phyloP scores from a whole-genome alignment of 2,888 invertebrate genomes.

The Megastigmus dorsalis region DNA sequence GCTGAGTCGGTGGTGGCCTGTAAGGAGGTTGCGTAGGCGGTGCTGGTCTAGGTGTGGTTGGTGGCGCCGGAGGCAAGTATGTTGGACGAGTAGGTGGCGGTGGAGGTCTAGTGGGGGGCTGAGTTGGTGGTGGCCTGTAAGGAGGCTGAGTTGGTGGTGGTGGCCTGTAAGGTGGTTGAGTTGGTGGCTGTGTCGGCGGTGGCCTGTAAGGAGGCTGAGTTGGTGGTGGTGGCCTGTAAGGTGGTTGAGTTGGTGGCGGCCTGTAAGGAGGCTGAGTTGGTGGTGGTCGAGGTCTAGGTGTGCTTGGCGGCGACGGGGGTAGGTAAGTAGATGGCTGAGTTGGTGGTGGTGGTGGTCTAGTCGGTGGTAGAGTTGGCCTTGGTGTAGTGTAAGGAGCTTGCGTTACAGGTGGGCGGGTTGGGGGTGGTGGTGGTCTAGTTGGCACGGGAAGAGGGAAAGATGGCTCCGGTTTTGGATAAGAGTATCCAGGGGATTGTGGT shows the following conservation, averaged over 20 bases:
- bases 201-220: conserved; percentile 33
- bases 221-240: conserved; percentile 46
- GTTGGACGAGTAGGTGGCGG: conserved; percentile 19
- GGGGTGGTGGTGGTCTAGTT: conserved; percentile 62
- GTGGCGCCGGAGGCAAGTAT: conserved; percentile 40
- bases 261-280: no score
- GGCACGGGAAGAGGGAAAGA: conserved; percentile 58
- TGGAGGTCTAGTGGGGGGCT: conserved; percentile 50
- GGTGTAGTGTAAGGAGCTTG: conserved; percentile 45
- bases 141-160: conserved; percentile 38
- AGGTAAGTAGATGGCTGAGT: conserved; percentile 17
- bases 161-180: conserved; percentile 41
- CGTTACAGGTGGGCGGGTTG: conserved; percentile 59
- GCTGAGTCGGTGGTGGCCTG: conserved; percentile 60
- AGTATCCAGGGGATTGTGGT: conserved; percentile 42
- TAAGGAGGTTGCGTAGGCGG: conserved; percentile 48
- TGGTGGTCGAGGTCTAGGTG: conserved; percentile 42
- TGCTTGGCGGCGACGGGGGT: conserved; percentile 48
- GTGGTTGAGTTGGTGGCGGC: conserved; percentile 29
- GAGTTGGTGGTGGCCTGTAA: conserved; percentile 54
- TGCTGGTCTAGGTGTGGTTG: conserved; percentile 48
- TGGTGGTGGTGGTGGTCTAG: conserved; percentile 39
- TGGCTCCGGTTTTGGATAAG: conserved; percentile 49
- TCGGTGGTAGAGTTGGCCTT: conserved; percentile 54
- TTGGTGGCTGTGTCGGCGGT: conserved; percentile 27